Percentiles rank a stretch among this genome's conserved stretches.
phyloP scores from a whole-genome alignment of 2,888 invertebrate species.

The Polylopha cassiicola region DNA sequence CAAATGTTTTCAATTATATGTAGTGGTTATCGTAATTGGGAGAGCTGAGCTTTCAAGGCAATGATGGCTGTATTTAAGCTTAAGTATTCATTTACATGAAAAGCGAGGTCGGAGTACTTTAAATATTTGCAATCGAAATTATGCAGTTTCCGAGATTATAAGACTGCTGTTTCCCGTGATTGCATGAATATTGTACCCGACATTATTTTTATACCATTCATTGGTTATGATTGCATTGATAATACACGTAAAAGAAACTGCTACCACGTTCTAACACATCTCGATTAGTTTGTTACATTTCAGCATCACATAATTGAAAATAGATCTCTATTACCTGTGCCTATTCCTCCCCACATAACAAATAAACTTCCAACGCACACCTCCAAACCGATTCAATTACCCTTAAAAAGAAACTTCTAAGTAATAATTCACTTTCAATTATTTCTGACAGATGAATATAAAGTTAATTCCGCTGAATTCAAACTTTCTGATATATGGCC shows the following conservation, averaged over 20 bases:
- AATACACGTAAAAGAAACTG: too few relatives aligned
- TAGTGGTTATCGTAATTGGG: constrained; percentile 42
- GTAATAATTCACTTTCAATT: constrained; percentile 57
- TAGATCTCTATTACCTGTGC: too few relatives aligned
- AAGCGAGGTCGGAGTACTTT: constrained; percentile 6
- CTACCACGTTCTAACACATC: too few relatives aligned
- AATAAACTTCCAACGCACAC: constrained; percentile 17
- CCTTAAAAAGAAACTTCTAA: constrained; percentile 34
- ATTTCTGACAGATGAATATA: constrained; percentile 57
- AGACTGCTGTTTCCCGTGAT: too few relatives aligned
- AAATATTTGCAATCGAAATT: too few relatives aligned
- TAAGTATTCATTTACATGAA: constrained; percentile 27
- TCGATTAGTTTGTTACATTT: too few relatives aligned
- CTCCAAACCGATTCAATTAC: constrained; percentile 8
- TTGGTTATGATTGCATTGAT: too few relatives aligned
- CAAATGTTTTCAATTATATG: constrained; percentile 42
- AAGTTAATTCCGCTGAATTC: constrained; percentile 58
- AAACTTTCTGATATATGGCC: constrained; percentile 66
- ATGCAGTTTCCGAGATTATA: too few relatives aligned
- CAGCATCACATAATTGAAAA: too few relatives aligned
- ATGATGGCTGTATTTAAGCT: constrained; percentile 36
- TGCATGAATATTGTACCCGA: too few relatives aligned
- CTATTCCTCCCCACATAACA: too few relatives aligned
- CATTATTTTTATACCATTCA: too few relatives aligned
- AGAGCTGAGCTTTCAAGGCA: constrained; percentile 30